Evolutionary conservation across 2,888 invertebrate species (phyloP), one percentile per base, ranked within the genome.

Genomic region (Ennomos quercinarius): DNA sequence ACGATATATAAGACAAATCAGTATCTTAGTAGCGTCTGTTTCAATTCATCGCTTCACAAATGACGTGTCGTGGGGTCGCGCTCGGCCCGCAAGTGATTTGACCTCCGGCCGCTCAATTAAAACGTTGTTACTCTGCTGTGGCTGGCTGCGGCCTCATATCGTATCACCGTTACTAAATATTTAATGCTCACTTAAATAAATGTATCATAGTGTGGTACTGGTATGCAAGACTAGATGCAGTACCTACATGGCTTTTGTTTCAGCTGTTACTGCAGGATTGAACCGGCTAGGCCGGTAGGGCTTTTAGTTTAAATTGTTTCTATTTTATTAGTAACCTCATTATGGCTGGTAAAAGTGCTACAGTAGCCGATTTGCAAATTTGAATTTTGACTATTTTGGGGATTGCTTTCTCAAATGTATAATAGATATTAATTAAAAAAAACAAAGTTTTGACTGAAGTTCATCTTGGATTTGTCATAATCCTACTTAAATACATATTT

Each of bases 61-160:
- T 64, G 75, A 67, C 70, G 72, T 65, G 74, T 68, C 63, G 70
- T 38, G 48, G 76, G 72, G 76, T 72, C 71, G 73, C 68, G 10
- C 47, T 27, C 45, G 59, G 42, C 54, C 77, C 81, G 73, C 90
- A 92, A 92, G 90, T 91, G 91, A 91, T 92, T 91, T 90, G 92
- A 91, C 91, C 91, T 91, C 89, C 83, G 89, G 76, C 84, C 84
- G 72, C 73, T 88, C 86, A 91, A 91, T 91, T 91, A 91, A 89
- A 88, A 89, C 83, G 86, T 82, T 83, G 78, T 78, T 78, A 76
- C 77, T 74, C 69, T 27, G 27, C 27, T 27, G 61, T 72, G 72
- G 74, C 78, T 76, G 74, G 74, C 73, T 67, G 72, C 75, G 70
- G 63, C 43, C 72, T 74, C 80, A 73, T 76, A 72, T 74, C 71